These are phyloP conservation scores for Trypoxylon attenuatum DNA, from an alignment of 2,888 invertebrate species.

Conservation along the genomic window DNA sequence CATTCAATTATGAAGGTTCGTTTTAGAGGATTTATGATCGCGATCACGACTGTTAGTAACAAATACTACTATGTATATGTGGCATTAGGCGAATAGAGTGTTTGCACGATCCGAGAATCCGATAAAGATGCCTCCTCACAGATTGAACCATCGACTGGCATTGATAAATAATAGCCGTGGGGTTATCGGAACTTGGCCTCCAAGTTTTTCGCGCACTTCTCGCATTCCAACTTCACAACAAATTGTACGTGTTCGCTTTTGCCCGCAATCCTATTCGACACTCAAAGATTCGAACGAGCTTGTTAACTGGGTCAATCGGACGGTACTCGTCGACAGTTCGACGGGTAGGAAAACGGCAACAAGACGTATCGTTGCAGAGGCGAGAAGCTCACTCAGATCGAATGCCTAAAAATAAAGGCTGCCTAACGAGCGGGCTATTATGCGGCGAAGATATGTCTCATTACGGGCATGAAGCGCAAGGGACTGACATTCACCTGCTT, in stretches of 20 bases:
- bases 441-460: constrained; percentile 35
- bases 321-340: not conserved
- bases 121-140: not conserved
- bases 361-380: not conserved
- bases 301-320: not conserved
- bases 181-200: not conserved
- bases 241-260: constrained; percentile 3
- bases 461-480: constrained; percentile 45
- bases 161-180: not conserved
- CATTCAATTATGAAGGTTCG: too few species aligned
- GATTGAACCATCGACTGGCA: not conserved
- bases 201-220: not conserved
- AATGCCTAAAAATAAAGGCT: constrained; percentile 24
- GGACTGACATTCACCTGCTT: constrained; percentile 60
- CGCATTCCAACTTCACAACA: not conserved
- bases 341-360: not conserved
- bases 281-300: not conserved
- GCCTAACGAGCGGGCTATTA: constrained; percentile 7
- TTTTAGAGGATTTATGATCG: too few species aligned
- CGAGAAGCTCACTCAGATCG: not conserved
- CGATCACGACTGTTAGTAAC: too few species aligned
- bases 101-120: not conserved
- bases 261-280: not conserved
- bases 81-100: not conserved
- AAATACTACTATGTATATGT: too few species aligned